Percentiles rank a stretch among this genome's conserved stretches.
phyloP scores from a whole-genome alignment of 2,113 vertebrate species.

The Synodontis membranacea region DNA sequence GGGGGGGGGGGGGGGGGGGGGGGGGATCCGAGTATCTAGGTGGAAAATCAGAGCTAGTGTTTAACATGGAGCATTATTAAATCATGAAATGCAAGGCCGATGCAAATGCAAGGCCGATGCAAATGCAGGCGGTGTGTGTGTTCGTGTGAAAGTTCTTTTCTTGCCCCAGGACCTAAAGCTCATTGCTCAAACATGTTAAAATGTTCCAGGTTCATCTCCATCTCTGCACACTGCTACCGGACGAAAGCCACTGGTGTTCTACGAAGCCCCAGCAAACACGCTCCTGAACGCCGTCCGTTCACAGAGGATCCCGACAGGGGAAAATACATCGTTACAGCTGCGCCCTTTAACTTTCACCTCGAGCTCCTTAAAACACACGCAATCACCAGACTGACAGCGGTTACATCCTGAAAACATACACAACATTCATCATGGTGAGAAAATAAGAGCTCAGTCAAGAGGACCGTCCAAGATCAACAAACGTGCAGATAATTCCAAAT shows the following conservation, averaged over 20 bases:
- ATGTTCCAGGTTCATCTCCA: neutral
- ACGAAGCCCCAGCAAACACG: neutral
- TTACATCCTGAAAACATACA: neutral
- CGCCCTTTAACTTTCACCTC: neutral
- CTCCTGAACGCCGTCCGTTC: neutral
- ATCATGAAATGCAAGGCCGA: neutral
- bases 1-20: too few species aligned
- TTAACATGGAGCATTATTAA: neutral
- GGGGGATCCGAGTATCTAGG: neutral
- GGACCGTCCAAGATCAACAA: neutral
- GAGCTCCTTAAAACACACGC: neutral
- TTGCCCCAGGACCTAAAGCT: neutral
- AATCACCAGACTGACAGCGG: neutral
- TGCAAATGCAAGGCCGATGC: neutral
- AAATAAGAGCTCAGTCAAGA: neutral
- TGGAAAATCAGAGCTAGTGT: neutral
- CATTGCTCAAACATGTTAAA: neutral
- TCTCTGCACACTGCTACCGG: neutral
- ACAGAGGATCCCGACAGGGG: neutral
- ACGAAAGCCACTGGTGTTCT: neutral
- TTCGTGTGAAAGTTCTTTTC: neutral
- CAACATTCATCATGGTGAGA: neutral
- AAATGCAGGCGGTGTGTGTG: neutral
- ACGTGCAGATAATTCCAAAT: neutral
- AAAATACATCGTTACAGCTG: neutral